Evolutionary conservation across 2,797 vertebrate species (phyloP).

Genomic region (Leptatherina wallacei): DNA sequence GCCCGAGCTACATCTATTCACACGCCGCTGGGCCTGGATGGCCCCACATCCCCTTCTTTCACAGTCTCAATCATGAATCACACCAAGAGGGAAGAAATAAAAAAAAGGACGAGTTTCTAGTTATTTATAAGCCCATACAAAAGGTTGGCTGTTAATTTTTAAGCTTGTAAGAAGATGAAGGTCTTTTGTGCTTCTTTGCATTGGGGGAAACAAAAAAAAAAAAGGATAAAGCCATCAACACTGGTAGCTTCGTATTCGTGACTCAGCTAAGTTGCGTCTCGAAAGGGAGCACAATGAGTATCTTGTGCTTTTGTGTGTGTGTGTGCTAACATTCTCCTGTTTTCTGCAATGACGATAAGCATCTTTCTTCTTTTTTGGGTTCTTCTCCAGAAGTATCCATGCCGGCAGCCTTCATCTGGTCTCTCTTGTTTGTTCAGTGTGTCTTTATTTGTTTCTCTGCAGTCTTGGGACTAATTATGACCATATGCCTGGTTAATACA

Average conservation of each 20-base stretch:
- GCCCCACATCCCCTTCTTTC: constrained; percentile 43
- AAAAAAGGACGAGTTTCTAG: constrained; percentile 44
- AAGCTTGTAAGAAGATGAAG: constrained; percentile 71
- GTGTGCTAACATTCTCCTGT: background rate
- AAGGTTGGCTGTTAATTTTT: constrained; percentile 63
- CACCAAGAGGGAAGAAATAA: constrained; percentile 12
- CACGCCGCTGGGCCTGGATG: constrained; percentile 42
- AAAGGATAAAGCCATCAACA: constrained; percentile 49
- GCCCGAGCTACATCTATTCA: constrained; percentile 53
- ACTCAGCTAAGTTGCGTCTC: constrained; percentile 8
- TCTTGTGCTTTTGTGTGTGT: constrained; percentile 2
- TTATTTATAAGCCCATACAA: constrained; percentile 67
- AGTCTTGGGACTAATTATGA: constrained; percentile 84
- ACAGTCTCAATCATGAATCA: constrained; percentile 58
- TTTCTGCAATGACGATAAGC: constrained; percentile 64
- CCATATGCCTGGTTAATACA: constrained; percentile 81
- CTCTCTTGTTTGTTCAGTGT: constrained; percentile 75
- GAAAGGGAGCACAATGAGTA: constrained; percentile 15
- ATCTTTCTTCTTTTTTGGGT: constrained; percentile 60
- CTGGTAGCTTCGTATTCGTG: constrained; percentile 49
- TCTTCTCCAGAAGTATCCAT: constrained; percentile 58
- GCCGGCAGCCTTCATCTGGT: constrained; percentile 76
- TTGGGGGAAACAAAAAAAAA: constrained; percentile 60
- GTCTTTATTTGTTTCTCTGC: constrained; percentile 82
- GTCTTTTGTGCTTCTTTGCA: constrained; percentile 63